phyloP scores from a whole-genome alignment of 2,113 vertebrate genomes.

The Aleadryas rufinucha region DNA sequence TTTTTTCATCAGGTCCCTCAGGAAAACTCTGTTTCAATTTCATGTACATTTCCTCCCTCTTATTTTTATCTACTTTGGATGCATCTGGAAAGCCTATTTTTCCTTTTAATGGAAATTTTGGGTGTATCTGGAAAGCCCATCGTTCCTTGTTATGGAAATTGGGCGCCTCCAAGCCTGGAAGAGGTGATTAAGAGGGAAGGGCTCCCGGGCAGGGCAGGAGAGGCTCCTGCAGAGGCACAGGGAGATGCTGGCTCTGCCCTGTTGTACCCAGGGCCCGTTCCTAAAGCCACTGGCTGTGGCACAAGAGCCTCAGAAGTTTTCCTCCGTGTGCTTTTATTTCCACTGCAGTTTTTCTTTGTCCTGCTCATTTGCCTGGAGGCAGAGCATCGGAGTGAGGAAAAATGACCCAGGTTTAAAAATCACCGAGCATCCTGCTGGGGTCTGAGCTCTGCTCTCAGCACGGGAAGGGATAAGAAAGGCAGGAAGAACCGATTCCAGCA shows the following conservation, averaged over 20 bases:
- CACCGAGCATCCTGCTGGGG: neutral
- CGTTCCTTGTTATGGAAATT: neutral
- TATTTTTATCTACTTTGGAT: neutral
- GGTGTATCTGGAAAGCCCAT: neutral
- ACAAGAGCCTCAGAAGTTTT: neutral
- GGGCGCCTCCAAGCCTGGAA: fast-evolving
- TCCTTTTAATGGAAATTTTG: neutral
- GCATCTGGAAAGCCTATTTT: neutral
- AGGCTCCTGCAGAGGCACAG: neutral
- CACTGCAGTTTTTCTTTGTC: neutral
- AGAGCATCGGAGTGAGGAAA: neutral
- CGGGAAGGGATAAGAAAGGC: neutral
- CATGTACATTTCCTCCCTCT: neutral
- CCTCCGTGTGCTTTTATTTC: neutral
- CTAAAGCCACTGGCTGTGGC: neutral
- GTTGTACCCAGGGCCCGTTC: fast-evolving
- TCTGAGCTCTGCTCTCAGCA: neutral
- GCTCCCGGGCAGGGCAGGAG: neutral
- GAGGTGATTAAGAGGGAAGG: neutral
- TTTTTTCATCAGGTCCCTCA: neutral
- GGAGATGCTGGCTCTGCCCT: neutral
- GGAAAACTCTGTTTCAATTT: neutral
- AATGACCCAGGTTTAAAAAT: neutral
- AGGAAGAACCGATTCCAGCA: neutral
- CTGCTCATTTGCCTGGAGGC: neutral